phyloP scores from a whole-genome alignment of 2,797 vertebrate genomes.

The Liparis tanakae region DNA sequence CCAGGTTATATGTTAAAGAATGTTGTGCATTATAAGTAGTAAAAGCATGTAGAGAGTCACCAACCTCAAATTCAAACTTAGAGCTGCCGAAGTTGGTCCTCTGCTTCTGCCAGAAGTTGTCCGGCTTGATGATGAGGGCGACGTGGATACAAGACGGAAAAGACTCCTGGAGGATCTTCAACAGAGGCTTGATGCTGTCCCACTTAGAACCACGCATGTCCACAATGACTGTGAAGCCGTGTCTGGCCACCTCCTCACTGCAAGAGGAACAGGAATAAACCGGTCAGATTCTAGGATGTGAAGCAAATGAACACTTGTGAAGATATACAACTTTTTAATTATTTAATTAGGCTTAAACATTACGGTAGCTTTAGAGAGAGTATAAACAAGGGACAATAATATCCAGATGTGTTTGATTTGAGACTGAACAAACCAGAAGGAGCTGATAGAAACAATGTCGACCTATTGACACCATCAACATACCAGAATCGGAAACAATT shows the following conservation, averaged over 20 bases:
- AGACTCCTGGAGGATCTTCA: slow-evolving; percentile 98
- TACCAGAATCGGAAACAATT: slow-evolving; percentile 15
- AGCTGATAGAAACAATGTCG: slow-evolving; percentile 3
- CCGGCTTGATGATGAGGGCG: slow-evolving; percentile 98
- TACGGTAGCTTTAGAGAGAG: background rate
- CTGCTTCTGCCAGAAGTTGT: slow-evolving; percentile 99
- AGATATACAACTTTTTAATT: background rate
- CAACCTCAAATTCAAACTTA: slow-evolving; percentile 99
- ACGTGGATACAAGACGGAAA: slow-evolving; percentile 98
- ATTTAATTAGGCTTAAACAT: background rate
- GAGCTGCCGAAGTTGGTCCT: slow-evolving; percentile 98
- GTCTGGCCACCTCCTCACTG: slow-evolving; percentile 95
- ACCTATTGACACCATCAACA: background rate
- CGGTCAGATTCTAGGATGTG: slow-evolving; percentile 15
- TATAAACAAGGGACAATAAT: background rate
- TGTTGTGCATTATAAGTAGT: background rate
- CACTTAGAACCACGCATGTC: slow-evolving; percentile 99
- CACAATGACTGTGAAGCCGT: slow-evolving; percentile 98
- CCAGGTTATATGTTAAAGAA: background rate
- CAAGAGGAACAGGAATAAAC: slow-evolving; percentile 36
- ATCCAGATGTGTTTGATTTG: slow-evolving; percentile 14
- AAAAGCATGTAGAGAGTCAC: background rate
- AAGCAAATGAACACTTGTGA: background rate
- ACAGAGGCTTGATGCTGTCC: slow-evolving; percentile 98
- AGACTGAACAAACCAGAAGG: slow-evolving; percentile 1